Percentiles rank a stretch among this genome's conserved stretches.
Conservation (phyloP, 2,888 invertebrate genomes). For the Drosophila mayaguana region DNA sequence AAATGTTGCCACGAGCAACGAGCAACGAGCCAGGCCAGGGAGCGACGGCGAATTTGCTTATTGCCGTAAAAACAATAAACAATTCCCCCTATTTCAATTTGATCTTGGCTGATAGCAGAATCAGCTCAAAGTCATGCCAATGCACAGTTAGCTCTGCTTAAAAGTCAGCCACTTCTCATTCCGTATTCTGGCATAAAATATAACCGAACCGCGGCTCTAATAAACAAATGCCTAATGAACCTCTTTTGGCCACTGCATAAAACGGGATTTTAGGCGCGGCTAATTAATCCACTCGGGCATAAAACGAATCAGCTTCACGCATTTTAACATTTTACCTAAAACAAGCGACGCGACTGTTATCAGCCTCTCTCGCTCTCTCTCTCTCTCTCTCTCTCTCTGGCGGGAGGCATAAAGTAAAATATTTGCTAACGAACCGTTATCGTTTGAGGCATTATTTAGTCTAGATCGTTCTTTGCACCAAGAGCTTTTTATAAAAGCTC, state of each 20-base stretch:
- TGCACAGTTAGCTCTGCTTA: constrained; percentile 32
- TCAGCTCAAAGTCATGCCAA: constrained; percentile 20
- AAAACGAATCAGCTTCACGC: no score
- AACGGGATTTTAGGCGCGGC: neutral
- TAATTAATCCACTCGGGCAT: neutral
- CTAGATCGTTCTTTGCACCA: neutral
- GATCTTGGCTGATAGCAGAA: constrained; percentile 23
- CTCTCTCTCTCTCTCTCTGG: neutral
- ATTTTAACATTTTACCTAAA: neutral
- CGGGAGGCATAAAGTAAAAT: neutral
- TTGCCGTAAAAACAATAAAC: constrained; percentile 19
- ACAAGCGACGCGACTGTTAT: neutral
- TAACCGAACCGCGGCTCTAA: neutral
- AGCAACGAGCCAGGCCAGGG: constrained; percentile 15
- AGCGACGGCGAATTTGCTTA: constrained; percentile 41
- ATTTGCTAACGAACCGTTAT: neutral
- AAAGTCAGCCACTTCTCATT: constrained; percentile 1
- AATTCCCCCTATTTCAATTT: constrained; percentile 17
- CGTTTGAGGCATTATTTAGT: neutral
- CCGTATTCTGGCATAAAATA: neutral
- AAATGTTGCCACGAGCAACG: constrained; percentile 57
- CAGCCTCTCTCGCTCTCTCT: no score
- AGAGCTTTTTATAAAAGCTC: neutral
- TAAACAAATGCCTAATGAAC: neutral
- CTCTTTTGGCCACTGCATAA: neutral